Evolutionary conservation across 2,797 vertebrate genomes (phyloP).

Genomic region (Pelochelys cantorii): DNA sequence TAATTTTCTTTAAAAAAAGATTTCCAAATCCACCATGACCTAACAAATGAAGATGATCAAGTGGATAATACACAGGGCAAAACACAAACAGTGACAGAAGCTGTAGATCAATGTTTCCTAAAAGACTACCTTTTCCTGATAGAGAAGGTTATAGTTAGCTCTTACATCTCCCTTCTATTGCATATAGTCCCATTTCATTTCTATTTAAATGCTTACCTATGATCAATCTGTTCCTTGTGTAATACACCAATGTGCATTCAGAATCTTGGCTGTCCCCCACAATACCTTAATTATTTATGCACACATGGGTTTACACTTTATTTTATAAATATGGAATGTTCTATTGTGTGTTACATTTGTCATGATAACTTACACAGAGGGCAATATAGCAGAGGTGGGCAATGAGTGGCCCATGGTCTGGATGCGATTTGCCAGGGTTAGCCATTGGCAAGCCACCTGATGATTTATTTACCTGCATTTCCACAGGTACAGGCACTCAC

Average conservation of each 20-base stretch:
- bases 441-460: too few species aligned
- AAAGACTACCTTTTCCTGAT: neutral
- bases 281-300: neutral
- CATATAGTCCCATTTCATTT: neutral
- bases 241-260: accelerated
- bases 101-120: neutral
- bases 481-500: too few species aligned
- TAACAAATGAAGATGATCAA: neutral
- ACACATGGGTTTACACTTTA: too few species aligned
- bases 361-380: neutral
- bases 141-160: neutral
- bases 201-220: accelerated
- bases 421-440: too few species aligned
- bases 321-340: neutral
- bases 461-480: too few species aligned
- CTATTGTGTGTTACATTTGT: neutral
- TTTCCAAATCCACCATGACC: neutral
- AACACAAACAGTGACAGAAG: neutral
- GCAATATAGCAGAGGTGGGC: too few species aligned
- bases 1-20: neutral
- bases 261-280: neutral
- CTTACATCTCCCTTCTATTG: neutral
- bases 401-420: too few species aligned
- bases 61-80: accelerated
- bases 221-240: neutral